Base-by-base conservation (phyloP, 1,140 invertebrate species). In the Bicyclus anynana region DNA sequence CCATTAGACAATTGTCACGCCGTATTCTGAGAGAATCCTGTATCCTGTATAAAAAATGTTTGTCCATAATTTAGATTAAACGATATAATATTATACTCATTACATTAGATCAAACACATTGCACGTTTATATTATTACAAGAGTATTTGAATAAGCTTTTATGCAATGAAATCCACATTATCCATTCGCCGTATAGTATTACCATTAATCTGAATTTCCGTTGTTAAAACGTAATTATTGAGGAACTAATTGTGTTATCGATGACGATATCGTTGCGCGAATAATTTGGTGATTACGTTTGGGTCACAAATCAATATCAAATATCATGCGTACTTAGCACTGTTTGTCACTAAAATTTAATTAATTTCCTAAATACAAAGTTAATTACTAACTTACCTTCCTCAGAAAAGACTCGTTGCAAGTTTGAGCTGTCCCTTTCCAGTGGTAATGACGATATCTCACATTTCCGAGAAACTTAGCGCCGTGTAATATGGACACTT, bases 361-460 rank as follows among this genome's bases (percentile, higher is more conserved):
- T 7, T 26, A 26, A 26, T 26, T 4, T 26, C 7, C 3, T 26
- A 26, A 26, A 26, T 26, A 7, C 23, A 3, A 26, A 26, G 23
- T 29, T 29, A 12, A 42, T 42, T 44, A 14, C 2, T 12, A 17
- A 17, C 64, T 68, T 59, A 95, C 94, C 93, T 95, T 94, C 80
- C 92, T 90, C 49, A 94, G 89, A 83, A 94, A 94, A 47, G 92
- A 81, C 80, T 93, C 93, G 75, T 94, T 94, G 85, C 94, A 95
- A 52, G 92, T 91, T 74, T 93, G 92, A 33, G 93, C 90, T 26
- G 93, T 92, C 53, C 92, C 92, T 69, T 93, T 92, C 92, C 93
- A 94, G 74, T 95, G 93, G 62, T 92, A 90, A 82, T 95, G 94
- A 53, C 92, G 86, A 81, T 92, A 93, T 47, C 92, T 87, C 13